phyloP scores from a whole-genome alignment of 2,113 vertebrate genomes.

The Sitta europaea region DNA sequence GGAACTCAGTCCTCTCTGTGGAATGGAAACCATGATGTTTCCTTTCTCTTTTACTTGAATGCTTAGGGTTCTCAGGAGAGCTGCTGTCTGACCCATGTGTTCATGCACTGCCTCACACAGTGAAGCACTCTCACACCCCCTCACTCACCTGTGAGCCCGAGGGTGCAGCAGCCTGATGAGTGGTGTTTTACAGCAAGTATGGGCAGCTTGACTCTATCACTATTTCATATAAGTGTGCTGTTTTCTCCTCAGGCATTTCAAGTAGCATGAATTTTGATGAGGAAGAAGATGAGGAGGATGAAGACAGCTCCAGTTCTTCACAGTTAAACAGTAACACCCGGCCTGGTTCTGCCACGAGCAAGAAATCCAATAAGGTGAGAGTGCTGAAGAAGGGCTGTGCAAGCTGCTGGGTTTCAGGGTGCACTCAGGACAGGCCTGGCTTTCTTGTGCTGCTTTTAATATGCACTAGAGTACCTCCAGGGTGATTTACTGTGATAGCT shows the following conservation, averaged over 20 bases:
- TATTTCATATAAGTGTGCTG: background rate
- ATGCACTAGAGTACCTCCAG: background rate
- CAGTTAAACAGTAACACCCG: slow-evolving; percentile 95
- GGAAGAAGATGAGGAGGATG: slow-evolving; percentile 94
- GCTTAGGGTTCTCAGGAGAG: background rate
- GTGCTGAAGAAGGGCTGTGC: background rate
- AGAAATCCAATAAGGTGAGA: slow-evolving; percentile 89
- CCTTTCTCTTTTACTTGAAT: background rate
- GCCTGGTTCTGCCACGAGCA: slow-evolving; percentile 93
- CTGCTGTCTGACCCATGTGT: background rate
- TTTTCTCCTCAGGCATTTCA: slow-evolving; percentile 83
- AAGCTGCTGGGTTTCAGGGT: background rate
- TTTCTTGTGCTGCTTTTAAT: background rate
- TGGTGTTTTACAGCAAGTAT: background rate
- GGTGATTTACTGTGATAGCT: background rate
- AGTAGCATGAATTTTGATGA: slow-evolving; percentile 99
- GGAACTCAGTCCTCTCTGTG: background rate
- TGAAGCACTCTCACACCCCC: background rate
- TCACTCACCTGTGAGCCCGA: background rate
- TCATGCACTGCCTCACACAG: background rate
- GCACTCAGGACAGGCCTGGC: background rate
- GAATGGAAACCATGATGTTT: background rate
- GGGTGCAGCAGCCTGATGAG: background rate
- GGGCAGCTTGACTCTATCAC: background rate
- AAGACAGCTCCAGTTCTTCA: slow-evolving; percentile 95